Base-by-base conservation (phyloP, 2,888 invertebrate species). In the Arge pagana region DNA sequence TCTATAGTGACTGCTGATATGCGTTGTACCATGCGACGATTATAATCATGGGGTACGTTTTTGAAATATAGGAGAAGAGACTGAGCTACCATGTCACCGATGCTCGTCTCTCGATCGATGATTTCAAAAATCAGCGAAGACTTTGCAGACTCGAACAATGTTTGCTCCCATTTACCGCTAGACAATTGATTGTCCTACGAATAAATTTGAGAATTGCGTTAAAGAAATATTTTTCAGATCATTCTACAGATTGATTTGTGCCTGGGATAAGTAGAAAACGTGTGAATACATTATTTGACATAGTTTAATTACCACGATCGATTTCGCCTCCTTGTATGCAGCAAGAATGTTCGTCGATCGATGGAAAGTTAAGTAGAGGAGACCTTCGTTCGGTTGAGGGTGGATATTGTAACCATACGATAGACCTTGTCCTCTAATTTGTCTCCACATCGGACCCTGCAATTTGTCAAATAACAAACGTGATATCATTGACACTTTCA, bases 371-470 rank as follows among this genome's bases (percentile, higher is more conserved):
- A 95, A 83, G 63, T 85, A 84, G 31, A 93, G 72, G 18, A 88
- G 77, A 2, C 88, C 90, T 76, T 89, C 87, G 69, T 85, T 82
- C 3, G 82, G 82, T 58, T 83, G 80, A 19, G 85, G 73, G 48
- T 79, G 78, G 64, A 90, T 83, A 62, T 81, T 81, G 78, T 89
- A 93, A 48, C 86, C 82, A 77, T 96, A 96, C 0, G 94, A 85
- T 48, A 91, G 82, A 0, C 95, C 95, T 66, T 87, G 85, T 30
- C 95, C 95, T 61, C 96, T 83, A 58, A 96, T 89, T 72, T 88
- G 84, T 45, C 86, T 84, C 91, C 92, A 94, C 85, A 94, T 85
- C 19, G 93, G 93, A 43, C 94, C 93, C 28, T n/a, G n/a, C n/a
- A n/a, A n/a, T n/a, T n/a, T n/a, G n/a, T n/a, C n/a, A n/a, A n/a